Conservation (phyloP, 2,797 vertebrate genomes). For the Squalus acanthias region DNA sequence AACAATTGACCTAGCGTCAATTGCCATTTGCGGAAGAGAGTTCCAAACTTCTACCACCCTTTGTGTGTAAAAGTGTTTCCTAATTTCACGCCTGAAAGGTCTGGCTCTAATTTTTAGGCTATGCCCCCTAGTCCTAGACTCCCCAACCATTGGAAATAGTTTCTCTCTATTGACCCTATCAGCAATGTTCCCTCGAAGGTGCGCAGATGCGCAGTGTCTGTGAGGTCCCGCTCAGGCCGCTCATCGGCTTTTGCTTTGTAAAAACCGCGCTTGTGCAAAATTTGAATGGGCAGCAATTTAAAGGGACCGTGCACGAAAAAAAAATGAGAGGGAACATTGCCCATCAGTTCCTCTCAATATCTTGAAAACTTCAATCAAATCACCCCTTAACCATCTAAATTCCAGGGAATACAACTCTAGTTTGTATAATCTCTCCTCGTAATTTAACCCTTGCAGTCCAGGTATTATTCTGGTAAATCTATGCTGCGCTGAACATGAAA, state of each 20-base stretch:
- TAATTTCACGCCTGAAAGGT: background rate
- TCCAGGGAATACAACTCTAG: background rate
- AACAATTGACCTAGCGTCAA: background rate
- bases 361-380: background rate
- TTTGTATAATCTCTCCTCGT: background rate
- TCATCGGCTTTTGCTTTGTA: too few species aligned
- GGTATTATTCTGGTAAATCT: background rate
- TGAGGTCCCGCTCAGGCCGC: too few species aligned
- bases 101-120: background rate
- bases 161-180: too few species aligned
- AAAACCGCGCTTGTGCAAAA: too few species aligned
- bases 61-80: background rate
- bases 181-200: too few species aligned
- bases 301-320: too few species aligned
- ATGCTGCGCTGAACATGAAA: background rate
- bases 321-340: too few species aligned
- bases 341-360: too few species aligned
- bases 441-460: background rate
- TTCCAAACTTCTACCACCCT: background rate
- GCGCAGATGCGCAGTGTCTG: too few species aligned
- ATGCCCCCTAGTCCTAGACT: background rate
- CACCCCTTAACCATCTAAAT: background rate
- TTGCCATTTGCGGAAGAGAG: background rate
- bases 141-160: too few species aligned
- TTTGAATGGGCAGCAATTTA: too few species aligned